Base-by-base conservation (phyloP, 2,113 vertebrate genomes). In the Ochotona curzoniae region DNA sequence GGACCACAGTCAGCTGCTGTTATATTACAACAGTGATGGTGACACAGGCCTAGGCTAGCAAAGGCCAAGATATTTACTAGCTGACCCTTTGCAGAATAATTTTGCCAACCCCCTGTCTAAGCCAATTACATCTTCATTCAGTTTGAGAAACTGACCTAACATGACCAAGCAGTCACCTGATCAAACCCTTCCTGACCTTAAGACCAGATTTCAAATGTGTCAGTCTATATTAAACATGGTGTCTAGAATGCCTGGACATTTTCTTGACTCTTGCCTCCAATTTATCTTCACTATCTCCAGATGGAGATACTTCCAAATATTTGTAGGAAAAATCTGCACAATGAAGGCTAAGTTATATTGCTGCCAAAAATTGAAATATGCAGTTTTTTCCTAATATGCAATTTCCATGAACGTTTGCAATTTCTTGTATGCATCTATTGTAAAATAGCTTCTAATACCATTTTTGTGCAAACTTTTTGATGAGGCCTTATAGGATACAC, bases 101-200 rank as follows among this genome's bases (percentile, higher is more conserved):
- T 93, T 84, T 74, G 73, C 94, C 84, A 91, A 87, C 57, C 17
- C 61, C 71, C 91, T 90, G 60, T 94, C 94, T 93, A 88, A 60
- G 47, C 47, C 84, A 93, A 90, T 95, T 91, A 74, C 30, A 38
- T 85, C 90, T 93, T 87, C 94, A 88, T 94, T 88, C 73, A 32
- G 63, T 90, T 51, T 95, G 87, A 85, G 79, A 95, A 94, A 94
- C 11, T 85, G 78, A 87, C 78, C 89, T 67, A n/a, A 26, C 47
- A 54, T 60, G 57, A 28, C 78, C 30, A 63, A 79, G n/a, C 32
- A 74, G 44, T n/a, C 57, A 47, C 61, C 4, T 94, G 35, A 83
- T 79, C 94, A 91, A 75, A 85, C 73, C 79, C 71, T 71, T 76
- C 66, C 23, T 91, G 70, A 86, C 57, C 51, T 87, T n/a, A 83